Conservation (phyloP, 2,797 vertebrate genomes). For the Halcyon smyrnensis region DNA sequence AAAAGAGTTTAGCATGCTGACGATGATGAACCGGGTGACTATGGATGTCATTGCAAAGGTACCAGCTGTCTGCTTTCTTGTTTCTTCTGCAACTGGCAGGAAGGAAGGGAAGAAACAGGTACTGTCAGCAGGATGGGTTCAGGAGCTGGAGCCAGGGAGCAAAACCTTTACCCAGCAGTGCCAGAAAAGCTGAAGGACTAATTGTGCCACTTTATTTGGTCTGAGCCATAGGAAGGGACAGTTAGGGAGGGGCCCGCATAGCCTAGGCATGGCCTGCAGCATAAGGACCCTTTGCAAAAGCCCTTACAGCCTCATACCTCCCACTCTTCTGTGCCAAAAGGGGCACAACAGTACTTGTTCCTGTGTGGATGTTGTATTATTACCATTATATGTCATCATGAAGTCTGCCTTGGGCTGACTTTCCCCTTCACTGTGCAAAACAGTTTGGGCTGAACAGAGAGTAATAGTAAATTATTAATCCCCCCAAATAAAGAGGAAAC, state of each 20-base stretch:
- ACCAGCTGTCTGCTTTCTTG: neutral
- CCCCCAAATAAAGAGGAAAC: neutral
- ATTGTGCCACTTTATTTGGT: neutral
- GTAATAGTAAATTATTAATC: neutral
- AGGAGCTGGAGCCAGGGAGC: neutral
- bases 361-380: neutral
- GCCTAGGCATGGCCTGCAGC: neutral
- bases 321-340: neutral
- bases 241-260: neutral
- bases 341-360: neutral
- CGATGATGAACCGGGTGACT: constrained; percentile 83
- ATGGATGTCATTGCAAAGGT: constrained; percentile 91
- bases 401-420: neutral
- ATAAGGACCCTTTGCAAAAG: neutral
- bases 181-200: neutral
- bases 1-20: constrained; percentile 81
- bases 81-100: neutral
- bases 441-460: neutral
- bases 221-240: neutral
- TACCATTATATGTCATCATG: neutral
- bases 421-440: neutral
- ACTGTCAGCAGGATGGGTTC: neutral
- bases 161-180: neutral
- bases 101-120: neutral
- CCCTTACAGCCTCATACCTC: neutral